phyloP scores from a whole-genome alignment of 2,888 invertebrate species.

The Ctena decussata region DNA sequence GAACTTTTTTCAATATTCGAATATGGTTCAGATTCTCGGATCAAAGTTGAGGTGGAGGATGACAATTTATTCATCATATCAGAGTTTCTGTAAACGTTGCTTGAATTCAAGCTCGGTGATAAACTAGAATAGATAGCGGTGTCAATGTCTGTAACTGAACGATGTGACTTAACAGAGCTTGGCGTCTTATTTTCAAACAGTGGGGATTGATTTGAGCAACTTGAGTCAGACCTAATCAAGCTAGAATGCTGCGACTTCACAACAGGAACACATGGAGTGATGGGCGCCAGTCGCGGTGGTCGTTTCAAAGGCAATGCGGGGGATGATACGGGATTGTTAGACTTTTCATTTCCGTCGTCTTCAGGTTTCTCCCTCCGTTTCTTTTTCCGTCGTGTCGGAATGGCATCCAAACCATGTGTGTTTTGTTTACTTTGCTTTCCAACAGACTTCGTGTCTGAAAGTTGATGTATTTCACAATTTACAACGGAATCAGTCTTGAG shows the following conservation, averaged over 20 bases:
- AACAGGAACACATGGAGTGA: neutral
- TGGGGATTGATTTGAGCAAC: constrained; percentile 56
- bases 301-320: constrained; percentile 49
- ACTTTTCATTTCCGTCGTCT: constrained; percentile 31
- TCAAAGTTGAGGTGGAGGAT: neutral
- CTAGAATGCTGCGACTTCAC: neutral
- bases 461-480: neutral
- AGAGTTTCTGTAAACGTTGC: neutral
- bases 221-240: constrained; percentile 40
- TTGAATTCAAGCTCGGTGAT: neutral
- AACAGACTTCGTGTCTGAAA: neutral
- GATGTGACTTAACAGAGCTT: neutral
- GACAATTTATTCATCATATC: neutral
- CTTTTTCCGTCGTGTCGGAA: constrained; percentile 44
- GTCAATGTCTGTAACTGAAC: neutral
- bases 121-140: neutral
- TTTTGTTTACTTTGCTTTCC: neutral
- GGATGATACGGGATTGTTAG: constrained; percentile 1
- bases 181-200: constrained; percentile 27
- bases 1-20: neutral
- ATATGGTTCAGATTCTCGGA: no score
- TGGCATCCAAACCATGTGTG: no score
- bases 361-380: constrained; percentile 33
- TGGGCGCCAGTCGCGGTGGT: constrained; percentile 63
- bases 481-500: neutral